These are phyloP conservation scores for Apomyelois bistriatella DNA, from an alignment of 2,888 invertebrate species.

Conservation along the genomic window DNA sequence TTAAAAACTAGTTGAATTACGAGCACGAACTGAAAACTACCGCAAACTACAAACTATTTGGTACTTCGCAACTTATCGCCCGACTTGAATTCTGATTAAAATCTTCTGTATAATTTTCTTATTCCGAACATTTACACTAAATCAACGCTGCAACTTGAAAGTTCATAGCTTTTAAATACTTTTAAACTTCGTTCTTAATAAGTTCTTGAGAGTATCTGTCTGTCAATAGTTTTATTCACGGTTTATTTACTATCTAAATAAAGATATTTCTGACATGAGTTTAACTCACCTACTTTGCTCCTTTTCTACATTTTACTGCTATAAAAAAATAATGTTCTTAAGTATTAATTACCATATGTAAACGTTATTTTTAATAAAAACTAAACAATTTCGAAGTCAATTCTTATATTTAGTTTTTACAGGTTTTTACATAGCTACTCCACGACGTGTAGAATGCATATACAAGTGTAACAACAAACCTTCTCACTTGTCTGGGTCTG, in stretches of 20 bases:
- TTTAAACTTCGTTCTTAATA: background rate
- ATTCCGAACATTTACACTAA: background rate
- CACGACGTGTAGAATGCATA: background rate
- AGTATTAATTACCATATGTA: too few relatives aligned
- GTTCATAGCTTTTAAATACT: background rate
- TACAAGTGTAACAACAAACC: conserved; percentile 1
- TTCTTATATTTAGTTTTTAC: too few relatives aligned
- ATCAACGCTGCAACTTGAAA: background rate
- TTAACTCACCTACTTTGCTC: too few relatives aligned
- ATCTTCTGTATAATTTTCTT: background rate
- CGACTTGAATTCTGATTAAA: conserved; percentile 14
- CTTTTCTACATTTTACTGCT: too few relatives aligned
- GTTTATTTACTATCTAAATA: too few relatives aligned
- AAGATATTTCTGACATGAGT: too few relatives aligned
- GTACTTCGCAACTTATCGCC: conserved; percentile 13
- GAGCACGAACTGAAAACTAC: conserved; percentile 35
- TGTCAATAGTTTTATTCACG: too few relatives aligned
- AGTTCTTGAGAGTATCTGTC: too few relatives aligned
- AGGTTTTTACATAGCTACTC: background rate
- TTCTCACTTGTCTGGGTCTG: conserved; percentile 10
- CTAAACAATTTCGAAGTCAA: too few relatives aligned
- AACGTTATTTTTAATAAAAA: too few relatives aligned
- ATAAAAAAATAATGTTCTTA: too few relatives aligned
- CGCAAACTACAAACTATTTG: conserved; percentile 14
- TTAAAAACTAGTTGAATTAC: conserved; percentile 52